These are phyloP conservation scores for Brachionichthys hirsutus DNA, from an alignment of 2,113 vertebrate genomes.

Conservation along the genomic window DNA sequence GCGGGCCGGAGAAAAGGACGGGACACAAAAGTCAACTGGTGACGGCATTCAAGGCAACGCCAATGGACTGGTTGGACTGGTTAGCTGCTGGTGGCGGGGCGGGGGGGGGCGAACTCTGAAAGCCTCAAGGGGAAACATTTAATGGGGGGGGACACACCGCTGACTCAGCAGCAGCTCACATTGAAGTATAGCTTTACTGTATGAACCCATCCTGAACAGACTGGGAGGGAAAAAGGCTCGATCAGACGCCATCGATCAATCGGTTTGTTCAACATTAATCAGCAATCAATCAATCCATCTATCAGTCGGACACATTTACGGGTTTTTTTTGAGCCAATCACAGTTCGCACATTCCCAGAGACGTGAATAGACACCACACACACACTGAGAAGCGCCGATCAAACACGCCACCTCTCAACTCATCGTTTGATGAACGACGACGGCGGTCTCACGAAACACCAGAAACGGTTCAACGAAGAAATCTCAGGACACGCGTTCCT, in stretches of 20 bases:
- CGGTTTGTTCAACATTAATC: neutral
- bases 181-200: too few relatives aligned
- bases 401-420: too few relatives aligned
- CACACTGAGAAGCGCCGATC: too few relatives aligned
- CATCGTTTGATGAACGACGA: too few relatives aligned
- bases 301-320: neutral
- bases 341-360: too few relatives aligned
- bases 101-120: neutral
- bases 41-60: constrained; percentile 63
- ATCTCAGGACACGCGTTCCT: too few relatives aligned
- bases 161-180: too few relatives aligned
- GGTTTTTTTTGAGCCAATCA: neutral
- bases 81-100: constrained; percentile 51
- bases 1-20: constrained; percentile 64
- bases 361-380: too few relatives aligned
- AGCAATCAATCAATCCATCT: neutral
- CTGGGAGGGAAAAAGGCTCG: neutral
- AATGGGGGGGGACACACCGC: too few relatives aligned
- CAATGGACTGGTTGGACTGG: constrained; percentile 59
- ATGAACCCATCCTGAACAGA: neutral
- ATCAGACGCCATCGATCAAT: neutral
- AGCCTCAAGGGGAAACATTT: constrained; percentile 2
- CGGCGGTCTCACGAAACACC: too few relatives aligned
- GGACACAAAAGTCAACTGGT: constrained; percentile 76
- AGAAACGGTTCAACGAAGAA: too few relatives aligned